These are phyloP conservation scores for Phocoena sinus DNA, from an alignment of 2,113 vertebrate genomes.

Conservation along the genomic window DNA sequence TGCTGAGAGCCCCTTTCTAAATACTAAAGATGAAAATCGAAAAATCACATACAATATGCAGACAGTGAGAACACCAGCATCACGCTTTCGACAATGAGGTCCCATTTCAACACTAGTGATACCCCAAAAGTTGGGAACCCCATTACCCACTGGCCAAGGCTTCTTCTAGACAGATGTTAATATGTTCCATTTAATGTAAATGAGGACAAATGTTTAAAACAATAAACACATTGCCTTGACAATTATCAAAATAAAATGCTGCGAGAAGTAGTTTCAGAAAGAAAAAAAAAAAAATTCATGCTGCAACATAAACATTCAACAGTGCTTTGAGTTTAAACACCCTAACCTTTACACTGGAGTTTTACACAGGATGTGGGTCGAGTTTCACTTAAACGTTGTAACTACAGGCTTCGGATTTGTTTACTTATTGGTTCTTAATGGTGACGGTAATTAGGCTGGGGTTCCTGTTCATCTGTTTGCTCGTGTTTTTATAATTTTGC, in stretches of 20 bases:
- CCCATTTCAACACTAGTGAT: background rate
- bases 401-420: background rate
- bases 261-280: background rate
- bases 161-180: background rate
- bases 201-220: background rate
- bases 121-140: background rate
- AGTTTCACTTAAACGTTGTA: background rate
- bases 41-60: background rate
- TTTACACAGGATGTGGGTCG: background rate
- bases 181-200: background rate
- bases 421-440: background rate
- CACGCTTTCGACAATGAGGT: background rate
- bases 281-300: background rate
- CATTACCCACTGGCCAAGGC: too few species aligned
- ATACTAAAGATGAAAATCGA: background rate
- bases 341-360: background rate
- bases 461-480: background rate
- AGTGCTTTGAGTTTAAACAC: background rate
- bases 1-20: background rate
- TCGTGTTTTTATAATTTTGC: background rate
- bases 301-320: background rate
- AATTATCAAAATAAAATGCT: background rate
- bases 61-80: background rate
- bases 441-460: background rate
- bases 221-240: background rate